These are phyloP conservation scores for Drosophila picticornis DNA, from an alignment of 2,888 invertebrate genomes.

Conservation along the genomic window DNA sequence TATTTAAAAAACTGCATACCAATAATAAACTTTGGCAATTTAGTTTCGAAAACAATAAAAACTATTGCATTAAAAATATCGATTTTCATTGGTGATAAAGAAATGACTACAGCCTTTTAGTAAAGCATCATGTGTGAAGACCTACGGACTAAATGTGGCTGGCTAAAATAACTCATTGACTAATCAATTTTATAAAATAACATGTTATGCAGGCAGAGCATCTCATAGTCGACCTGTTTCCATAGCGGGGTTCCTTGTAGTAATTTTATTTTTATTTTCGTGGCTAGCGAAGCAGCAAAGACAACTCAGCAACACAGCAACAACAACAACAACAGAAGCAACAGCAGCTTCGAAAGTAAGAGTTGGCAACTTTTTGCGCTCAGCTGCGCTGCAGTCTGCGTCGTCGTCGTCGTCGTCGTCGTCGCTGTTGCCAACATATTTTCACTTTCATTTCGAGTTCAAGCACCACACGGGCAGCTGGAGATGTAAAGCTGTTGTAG, in stretches of 20 bases:
- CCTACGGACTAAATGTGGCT: neutral
- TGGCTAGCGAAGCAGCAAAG: constrained; percentile 52
- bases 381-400: constrained; percentile 52
- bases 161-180: neutral
- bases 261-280: constrained; percentile 32
- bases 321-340: constrained; percentile 32
- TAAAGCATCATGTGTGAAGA: neutral
- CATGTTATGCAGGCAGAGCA: constrained; percentile 23
- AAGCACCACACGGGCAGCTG: constrained; percentile 73
- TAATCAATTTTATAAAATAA: neutral
- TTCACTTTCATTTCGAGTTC: constrained; percentile 83
- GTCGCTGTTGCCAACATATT: constrained; percentile 55
- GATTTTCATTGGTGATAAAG: neutral
- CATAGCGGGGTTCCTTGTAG: constrained; percentile 30
- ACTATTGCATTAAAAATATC: neutral
- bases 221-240: constrained; percentile 16
- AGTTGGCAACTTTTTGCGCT: constrained; percentile 69
- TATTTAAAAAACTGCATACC: neutral
- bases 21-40: neutral
- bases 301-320: constrained; percentile 27
- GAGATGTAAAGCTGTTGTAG: constrained; percentile 27
- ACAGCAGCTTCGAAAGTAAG: constrained; percentile 71
- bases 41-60: neutral
- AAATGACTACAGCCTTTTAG: neutral
- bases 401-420: constrained; percentile 6